Base-by-base conservation (phyloP, 1,140 invertebrate genomes). In the Drosophila insularis region DNA sequence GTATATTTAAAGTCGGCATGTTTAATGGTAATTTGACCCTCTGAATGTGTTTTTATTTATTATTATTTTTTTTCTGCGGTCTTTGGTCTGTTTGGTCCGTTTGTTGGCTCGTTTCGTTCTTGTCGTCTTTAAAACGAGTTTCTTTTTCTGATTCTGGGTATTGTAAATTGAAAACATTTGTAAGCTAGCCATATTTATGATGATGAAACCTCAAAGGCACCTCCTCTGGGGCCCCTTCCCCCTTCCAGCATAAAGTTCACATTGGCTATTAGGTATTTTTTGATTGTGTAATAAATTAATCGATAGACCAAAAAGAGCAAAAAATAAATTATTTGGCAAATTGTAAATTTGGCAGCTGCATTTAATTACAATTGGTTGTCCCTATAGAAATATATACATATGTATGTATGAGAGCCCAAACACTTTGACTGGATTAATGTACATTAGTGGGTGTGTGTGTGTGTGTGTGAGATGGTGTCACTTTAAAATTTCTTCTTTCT, bases 181-280 rank as follows among this genome's bases (percentile, higher is more conserved):
- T 80, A 80, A 85, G 85, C 80, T 80, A 66, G 69, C 73, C 86
- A 86, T 81, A 85, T 85, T 86, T 85, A 21, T 50, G 81, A 77
- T 81, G 81, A 81, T 81, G 78, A 82, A 84, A 80, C 80, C 69
- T 3, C 35, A 35, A 27, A 27, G 27, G 5, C 27, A 27, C 35
- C 35, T 1, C 35, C 35, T 11, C 35, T 2, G 2, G 10, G 10
- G 32, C 35, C 35, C 32, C 32, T 35, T 10, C 10, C 32, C 32
- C 32, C 10, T 3, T 4, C 23, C 23, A 27, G 23, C 35, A 3
- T 11, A 37, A 11, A 11, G 2, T 35, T 35, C 71, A 27, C 62
- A 71, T 55, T 62, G 66, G 75, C 63, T 39, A 72, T 37, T 37
- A 10, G 35, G 50, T 35, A 17, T 73, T 50, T 23, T 60, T 68